Evolutionary conservation across 2,888 invertebrate genomes (phyloP).

Genomic region (Crocallis elinguaria): DNA sequence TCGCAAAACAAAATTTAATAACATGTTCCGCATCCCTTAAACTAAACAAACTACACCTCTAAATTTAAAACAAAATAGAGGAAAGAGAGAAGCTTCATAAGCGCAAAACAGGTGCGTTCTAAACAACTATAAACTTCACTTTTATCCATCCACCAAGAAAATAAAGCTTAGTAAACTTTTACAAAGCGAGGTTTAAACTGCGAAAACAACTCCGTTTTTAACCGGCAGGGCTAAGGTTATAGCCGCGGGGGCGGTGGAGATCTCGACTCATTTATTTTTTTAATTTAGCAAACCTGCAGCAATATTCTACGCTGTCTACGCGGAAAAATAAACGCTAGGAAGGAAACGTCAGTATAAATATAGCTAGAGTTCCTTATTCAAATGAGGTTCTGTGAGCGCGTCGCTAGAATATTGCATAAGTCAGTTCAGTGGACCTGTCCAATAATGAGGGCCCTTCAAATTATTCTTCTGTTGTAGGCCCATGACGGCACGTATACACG

Average conservation of each 20-base stretch:
- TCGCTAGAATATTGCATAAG: too few relatives aligned
- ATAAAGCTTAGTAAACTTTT: conserved; percentile 24
- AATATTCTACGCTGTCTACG: conserved; percentile 3
- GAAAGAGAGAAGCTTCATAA: conserved; percentile 10
- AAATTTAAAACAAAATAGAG: conserved; percentile 1
- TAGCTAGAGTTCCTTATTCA: too few relatives aligned
- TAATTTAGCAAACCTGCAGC: conserved; percentile 21
- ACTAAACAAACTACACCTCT: not conserved
- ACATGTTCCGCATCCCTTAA: not conserved
- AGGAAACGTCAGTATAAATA: too few relatives aligned
- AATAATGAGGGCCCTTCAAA: too few relatives aligned
- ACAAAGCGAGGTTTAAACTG: conserved; percentile 15
- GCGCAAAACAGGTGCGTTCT: conserved; percentile 21
- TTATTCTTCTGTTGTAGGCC: too few relatives aligned
- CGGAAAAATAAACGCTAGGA: conserved; percentile 13
- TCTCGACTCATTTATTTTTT: conserved; percentile 16
- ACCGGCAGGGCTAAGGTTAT: conserved; percentile 19
- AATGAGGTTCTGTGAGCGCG: too few relatives aligned
- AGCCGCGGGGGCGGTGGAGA: conserved; percentile 7
- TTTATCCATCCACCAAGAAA: conserved; percentile 23
- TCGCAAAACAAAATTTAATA: too few relatives aligned
- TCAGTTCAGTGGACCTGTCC: too few relatives aligned
- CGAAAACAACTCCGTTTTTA: conserved; percentile 12
- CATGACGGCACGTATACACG: too few relatives aligned
- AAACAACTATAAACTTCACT: conserved; percentile 25